phyloP scores from a whole-genome alignment of 2,113 vertebrate species.

The Corythornis madagascariensis region DNA sequence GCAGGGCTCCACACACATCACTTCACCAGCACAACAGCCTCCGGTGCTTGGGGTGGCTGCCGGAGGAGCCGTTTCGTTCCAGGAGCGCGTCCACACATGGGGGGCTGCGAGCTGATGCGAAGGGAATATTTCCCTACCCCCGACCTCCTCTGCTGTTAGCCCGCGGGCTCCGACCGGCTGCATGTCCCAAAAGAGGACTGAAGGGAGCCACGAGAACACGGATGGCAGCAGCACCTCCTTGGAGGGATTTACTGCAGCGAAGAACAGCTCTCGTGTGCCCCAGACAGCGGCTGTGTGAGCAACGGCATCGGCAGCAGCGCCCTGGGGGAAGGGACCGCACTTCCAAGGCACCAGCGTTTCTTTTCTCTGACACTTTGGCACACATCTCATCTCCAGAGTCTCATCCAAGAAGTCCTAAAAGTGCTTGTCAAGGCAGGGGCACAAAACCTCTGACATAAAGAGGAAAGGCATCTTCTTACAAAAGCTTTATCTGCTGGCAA shows the following conservation, averaged over 20 bases:
- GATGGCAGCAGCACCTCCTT: background rate
- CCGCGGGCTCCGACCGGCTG: background rate
- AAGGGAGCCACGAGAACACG: background rate
- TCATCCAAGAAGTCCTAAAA: background rate
- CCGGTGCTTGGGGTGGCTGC: background rate
- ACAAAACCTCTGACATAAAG: background rate
- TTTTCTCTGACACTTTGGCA: background rate
- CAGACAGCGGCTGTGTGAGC: background rate
- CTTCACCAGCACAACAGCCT: background rate
- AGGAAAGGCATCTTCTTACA: background rate
- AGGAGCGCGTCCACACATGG: rapidly evolving
- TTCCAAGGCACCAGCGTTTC: background rate
- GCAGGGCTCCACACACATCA: background rate
- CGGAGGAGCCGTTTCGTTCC: background rate
- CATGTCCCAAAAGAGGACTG: rapidly evolving
- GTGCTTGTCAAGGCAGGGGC: background rate
- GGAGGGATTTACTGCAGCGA: background rate
- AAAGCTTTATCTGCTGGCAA: background rate
- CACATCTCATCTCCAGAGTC: background rate
- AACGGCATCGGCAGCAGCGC: background rate
- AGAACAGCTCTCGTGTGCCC: background rate
- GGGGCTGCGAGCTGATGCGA: background rate
- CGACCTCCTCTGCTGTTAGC: rapidly evolving
- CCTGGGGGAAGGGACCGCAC: background rate
- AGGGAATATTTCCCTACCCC: rapidly evolving